Conservation (phyloP, 2,888 invertebrate genomes). For the Hirudinaria manillensis region DNA sequence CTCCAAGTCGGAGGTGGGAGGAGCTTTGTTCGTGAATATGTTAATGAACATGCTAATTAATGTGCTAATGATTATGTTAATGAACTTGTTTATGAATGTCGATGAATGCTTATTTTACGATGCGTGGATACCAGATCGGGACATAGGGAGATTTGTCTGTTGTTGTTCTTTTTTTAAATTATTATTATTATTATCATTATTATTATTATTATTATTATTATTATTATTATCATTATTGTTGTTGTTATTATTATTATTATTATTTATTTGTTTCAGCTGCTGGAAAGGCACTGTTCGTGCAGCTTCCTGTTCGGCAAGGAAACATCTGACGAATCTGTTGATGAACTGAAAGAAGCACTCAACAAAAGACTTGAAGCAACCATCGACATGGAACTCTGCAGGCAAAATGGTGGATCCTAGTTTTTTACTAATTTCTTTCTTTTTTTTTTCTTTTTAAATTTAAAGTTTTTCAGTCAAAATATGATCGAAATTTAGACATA, state of each 20-base stretch:
- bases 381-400: not conserved
- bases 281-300: slow-evolving; percentile 4
- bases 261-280: not conserved
- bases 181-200: not conserved
- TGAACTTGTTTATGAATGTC: not conserved
- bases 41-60: not conserved
- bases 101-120: too few relatives aligned
- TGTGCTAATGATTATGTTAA: not conserved
- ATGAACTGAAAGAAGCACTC: not conserved
- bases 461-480: too few relatives aligned
- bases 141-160: too few relatives aligned
- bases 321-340: not conserved
- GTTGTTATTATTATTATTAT: not conserved
- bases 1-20: slow-evolving; percentile 63
- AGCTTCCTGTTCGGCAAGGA: slow-evolving; percentile 3
- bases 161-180: not conserved
- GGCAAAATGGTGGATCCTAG: slow-evolving; percentile 1
- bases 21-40: not conserved
- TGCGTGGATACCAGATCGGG: too few relatives aligned
- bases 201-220: not conserved
- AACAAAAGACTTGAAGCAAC: not conserved
- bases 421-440: too few relatives aligned
- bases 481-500: too few relatives aligned
- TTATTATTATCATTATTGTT: not conserved
- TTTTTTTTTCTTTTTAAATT: too few relatives aligned